These are phyloP conservation scores for Zosterops lateralis DNA, from an alignment of 2,113 vertebrate species.

Conservation along the genomic window DNA sequence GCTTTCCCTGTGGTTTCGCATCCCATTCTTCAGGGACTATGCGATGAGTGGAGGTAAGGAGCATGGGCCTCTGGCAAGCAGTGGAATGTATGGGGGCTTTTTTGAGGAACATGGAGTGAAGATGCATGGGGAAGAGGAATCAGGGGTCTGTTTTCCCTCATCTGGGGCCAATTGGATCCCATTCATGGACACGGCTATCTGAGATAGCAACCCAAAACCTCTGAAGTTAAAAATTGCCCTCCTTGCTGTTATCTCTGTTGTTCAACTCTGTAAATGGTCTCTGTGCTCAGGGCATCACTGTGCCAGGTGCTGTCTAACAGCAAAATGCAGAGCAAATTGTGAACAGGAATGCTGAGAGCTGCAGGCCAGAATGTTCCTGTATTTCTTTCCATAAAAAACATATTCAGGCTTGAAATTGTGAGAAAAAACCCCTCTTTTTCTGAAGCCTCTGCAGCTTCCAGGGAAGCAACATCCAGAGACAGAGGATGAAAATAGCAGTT, in stretches of 20 bases:
- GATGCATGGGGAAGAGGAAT: background rate
- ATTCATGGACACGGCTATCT: background rate
- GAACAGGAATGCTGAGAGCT: background rate
- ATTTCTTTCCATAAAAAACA: background rate
- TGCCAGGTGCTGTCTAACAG: background rate
- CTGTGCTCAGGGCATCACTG: background rate
- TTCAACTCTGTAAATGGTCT: background rate
- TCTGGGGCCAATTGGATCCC: rapidly evolving
- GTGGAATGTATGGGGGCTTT: background rate
- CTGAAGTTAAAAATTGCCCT: background rate
- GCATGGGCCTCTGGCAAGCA: rapidly evolving
- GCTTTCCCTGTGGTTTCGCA: slow-evolving; percentile 88
- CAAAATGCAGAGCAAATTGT: background rate
- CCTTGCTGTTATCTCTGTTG: background rate
- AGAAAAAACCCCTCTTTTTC: background rate
- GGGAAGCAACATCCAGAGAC: background rate
- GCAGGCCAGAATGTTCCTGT: background rate
- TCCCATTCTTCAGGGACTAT: slow-evolving; percentile 90
- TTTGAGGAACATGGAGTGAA: background rate
- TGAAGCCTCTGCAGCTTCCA: background rate
- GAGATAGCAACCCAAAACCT: background rate
- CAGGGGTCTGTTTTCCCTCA: background rate
- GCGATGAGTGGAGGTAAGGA: slow-evolving; percentile 85
- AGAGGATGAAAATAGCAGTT: background rate
- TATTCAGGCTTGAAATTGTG: background rate